Evolutionary conservation across 2,888 invertebrate species (phyloP).

Genomic region (Neocrepidodera transversa): DNA sequence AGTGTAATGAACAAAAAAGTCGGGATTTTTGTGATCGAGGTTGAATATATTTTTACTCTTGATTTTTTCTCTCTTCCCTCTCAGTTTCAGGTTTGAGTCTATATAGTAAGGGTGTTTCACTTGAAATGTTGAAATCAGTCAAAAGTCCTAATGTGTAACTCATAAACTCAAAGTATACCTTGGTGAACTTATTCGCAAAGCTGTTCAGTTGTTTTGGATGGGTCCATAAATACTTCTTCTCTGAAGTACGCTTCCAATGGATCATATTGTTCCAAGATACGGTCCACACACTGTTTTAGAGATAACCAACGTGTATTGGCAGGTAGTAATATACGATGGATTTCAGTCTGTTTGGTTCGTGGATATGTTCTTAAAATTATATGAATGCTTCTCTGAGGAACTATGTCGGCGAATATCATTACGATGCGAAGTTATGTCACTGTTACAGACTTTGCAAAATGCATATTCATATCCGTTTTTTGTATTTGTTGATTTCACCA

Average conservation of each 20-base stretch:
- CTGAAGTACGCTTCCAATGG: constrained; percentile 13
- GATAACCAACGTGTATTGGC: constrained; percentile 51
- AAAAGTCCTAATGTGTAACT: constrained; percentile 8
- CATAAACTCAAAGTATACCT: constrained; percentile 18
- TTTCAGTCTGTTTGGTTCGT: constrained; percentile 4
- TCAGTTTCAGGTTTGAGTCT: constrained; percentile 10
- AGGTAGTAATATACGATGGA: constrained; percentile 46
- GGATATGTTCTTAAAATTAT: background rate
- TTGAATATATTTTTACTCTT: constrained; percentile 18
- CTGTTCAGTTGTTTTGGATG: constrained; percentile 8
- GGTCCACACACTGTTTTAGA: constrained; percentile 49
- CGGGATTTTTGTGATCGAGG: background rate
- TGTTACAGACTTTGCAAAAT: too few species aligned
- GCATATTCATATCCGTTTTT: too few species aligned
- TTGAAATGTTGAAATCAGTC: constrained; percentile 23
- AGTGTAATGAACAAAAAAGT: background rate
- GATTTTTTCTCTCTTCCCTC: background rate
- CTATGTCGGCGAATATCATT: too few species aligned
- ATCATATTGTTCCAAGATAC: constrained; percentile 51
- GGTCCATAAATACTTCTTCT: constrained; percentile 13
- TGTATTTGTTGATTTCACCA: too few species aligned
- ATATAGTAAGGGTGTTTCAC: constrained; percentile 17
- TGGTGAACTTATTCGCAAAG: constrained; percentile 19
- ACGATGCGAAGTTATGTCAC: too few species aligned
- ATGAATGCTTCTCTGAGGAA: background rate